Evolutionary conservation across 2,888 invertebrate genomes (phyloP), one percentile per base, ranked within the genome.

Genomic region (Notocelia uddmanniana): DNA sequence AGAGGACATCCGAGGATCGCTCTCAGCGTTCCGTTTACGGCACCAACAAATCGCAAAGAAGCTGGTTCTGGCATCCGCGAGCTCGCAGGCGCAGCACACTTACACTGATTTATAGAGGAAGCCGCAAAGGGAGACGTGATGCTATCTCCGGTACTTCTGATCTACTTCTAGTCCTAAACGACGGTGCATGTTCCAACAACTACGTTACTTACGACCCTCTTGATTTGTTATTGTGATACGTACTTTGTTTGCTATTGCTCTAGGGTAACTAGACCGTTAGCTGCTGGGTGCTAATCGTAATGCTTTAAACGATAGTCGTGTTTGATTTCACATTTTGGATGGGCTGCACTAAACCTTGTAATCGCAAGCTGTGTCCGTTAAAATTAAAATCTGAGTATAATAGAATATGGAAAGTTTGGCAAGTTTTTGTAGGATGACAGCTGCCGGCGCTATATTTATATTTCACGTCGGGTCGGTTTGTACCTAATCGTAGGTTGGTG

Each of bases 81-180:
- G 72, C 68, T 19, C 45, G 45, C 45, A 45, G 45, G 68, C 68
- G 60, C 70, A 75, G 73, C 74, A 75, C 77, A 76, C 79, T 79
- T 78, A 78, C 78, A 52, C 73, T 77, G 79, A 83, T 82, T 82
- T 83, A 83, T 82, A 75, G 78, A 80, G 81, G 80, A 80, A 82
- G 77, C 75, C 74, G 50, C 74, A 68, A 60, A 69, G 73, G 74
- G 55, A 74, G 68, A 77, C 77, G 75, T 80, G 78, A 79, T 69
- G 71, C 71, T 80, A 79, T 79, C 76, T 80, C 73, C 74, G 58
- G 74, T 75, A 73, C 74, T 75, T 55, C 72, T 68, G 64, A 73
- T 64, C 58, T 74, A 31, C 31, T 13, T 18, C 31, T 31, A 54
- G 41, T 66, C 26, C 26, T 41, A 52, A 31, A 64, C 41, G 52